phyloP scores from a whole-genome alignment of 2,888 invertebrate genomes.

The Saturnia pavonia region DNA sequence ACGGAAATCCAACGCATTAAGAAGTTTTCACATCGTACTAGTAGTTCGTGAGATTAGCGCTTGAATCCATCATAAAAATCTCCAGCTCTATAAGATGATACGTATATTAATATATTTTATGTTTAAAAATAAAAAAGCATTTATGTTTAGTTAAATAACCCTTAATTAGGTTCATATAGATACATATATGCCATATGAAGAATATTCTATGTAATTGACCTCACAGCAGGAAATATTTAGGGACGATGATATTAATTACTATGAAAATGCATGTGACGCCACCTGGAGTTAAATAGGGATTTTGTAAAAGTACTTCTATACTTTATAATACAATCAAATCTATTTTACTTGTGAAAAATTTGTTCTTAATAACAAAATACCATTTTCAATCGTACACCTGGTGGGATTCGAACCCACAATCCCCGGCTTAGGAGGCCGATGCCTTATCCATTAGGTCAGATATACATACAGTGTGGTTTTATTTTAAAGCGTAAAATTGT shows the following conservation, averaged over 20 bases:
- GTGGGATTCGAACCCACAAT: constrained; percentile 90
- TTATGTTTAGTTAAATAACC: not conserved
- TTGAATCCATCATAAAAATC: too few species aligned
- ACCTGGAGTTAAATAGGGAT: constrained; percentile 13
- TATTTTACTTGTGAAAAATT: constrained; percentile 2
- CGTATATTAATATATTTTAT: too few species aligned
- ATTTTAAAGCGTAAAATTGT: not conserved
- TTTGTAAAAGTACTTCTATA: not conserved
- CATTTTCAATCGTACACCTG: constrained; percentile 77
- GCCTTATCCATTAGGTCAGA: constrained; percentile 85
- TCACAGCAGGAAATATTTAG: not conserved
- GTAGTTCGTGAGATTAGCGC: too few species aligned
- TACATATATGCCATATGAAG: too few species aligned
- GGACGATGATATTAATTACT: not conserved
- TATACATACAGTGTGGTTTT: too few species aligned
- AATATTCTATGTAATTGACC: too few species aligned
- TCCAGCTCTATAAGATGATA: too few species aligned
- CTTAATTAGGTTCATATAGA: not conserved
- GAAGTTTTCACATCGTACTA: too few species aligned
- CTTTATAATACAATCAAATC: too few species aligned
- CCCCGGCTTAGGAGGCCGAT: constrained; percentile 90
- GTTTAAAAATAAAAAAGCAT: too few species aligned
- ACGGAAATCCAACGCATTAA: too few species aligned
- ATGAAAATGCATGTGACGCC: constrained; percentile 10
- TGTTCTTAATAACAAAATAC: not conserved